A percentile compares a stretch with the other conserved stretches of the same genome.
phyloP scores from a whole-genome alignment of 2,113 vertebrate species.

The Verasper variegatus region DNA sequence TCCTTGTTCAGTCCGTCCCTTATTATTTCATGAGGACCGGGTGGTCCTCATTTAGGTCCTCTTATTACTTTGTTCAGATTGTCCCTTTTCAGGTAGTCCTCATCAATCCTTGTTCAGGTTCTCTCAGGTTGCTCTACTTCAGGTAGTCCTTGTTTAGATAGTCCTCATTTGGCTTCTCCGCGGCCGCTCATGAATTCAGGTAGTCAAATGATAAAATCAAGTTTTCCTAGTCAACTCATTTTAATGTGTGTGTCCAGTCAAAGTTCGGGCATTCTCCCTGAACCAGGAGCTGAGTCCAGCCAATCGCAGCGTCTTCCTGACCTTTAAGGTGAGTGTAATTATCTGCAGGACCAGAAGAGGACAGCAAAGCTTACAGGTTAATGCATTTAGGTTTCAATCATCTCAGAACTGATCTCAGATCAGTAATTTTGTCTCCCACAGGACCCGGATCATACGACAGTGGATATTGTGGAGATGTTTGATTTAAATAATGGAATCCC shows the following conservation, averaged over 20 bases:
- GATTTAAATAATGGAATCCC: conserved; percentile 91
- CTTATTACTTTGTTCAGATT: background rate
- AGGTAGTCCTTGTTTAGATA: too few species aligned
- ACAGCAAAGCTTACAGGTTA: background rate
- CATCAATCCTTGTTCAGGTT: background rate
- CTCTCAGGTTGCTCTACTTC: background rate
- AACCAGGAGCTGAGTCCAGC: conserved; percentile 90
- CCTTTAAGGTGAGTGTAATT: conserved; percentile 84
- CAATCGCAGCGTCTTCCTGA: conserved; percentile 84
- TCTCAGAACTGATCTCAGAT: background rate
- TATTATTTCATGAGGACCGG: too few species aligned
- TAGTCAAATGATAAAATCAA: too few species aligned
- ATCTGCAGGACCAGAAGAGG: background rate
- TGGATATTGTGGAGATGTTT: conserved; percentile 87
- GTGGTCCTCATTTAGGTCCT: background rate
- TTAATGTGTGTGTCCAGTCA: conserved; percentile 45
- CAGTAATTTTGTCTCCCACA: conserved; percentile 54
- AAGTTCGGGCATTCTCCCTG: conserved; percentile 88
- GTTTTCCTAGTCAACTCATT: background rate
- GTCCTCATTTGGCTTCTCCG: too few species aligned
- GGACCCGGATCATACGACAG: conserved; percentile 87
- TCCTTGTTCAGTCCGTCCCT: too few species aligned
- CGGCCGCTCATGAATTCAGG: background rate
- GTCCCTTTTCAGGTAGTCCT: background rate
- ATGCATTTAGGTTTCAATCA: background rate